Evolutionary conservation across 2,113 vertebrate genomes (phyloP).

Genomic region (Phaethon lepturus): DNA sequence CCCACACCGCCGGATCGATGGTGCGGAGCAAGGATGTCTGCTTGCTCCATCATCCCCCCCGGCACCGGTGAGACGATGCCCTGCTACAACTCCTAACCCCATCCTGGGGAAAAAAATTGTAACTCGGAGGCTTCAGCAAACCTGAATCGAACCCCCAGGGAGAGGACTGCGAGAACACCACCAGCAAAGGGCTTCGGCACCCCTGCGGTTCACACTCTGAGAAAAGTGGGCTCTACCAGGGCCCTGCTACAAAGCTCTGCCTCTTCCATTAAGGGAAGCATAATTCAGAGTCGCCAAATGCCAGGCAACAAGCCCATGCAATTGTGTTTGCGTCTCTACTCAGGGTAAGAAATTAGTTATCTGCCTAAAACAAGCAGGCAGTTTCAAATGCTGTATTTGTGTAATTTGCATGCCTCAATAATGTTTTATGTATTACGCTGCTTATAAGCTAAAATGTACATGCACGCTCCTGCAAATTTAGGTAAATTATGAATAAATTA

Average conservation of each 20-base stretch:
- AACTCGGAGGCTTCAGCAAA: background rate
- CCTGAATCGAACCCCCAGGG: rapidly evolving
- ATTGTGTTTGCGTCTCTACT: conserved; percentile 60
- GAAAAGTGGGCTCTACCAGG: background rate
- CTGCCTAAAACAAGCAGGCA: conserved; percentile 74
- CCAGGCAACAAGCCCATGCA: conserved; percentile 50
- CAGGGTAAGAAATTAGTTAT: conserved; percentile 72
- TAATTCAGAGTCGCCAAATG: conserved; percentile 36
- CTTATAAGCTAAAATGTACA: conserved; percentile 81
- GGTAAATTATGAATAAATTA: conserved; percentile 89
- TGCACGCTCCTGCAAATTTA: conserved; percentile 80
- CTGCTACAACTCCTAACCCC: background rate
- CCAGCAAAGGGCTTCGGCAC: background rate
- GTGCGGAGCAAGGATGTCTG: background rate
- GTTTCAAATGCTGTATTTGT: conserved; percentile 55
- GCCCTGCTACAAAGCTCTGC: background rate
- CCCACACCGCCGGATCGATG: rapidly evolving
- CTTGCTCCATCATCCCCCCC: background rate
- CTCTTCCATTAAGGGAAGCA: background rate
- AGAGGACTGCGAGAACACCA: background rate
- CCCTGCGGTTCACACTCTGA: background rate
- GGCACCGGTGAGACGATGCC: rapidly evolving
- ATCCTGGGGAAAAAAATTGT: background rate
- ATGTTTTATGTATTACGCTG: conserved; percentile 81
- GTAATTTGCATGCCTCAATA: conserved; percentile 76